These are phyloP conservation scores for Aphodius granarius DNA, from an alignment of 2,888 invertebrate species.

Conservation along the genomic window DNA sequence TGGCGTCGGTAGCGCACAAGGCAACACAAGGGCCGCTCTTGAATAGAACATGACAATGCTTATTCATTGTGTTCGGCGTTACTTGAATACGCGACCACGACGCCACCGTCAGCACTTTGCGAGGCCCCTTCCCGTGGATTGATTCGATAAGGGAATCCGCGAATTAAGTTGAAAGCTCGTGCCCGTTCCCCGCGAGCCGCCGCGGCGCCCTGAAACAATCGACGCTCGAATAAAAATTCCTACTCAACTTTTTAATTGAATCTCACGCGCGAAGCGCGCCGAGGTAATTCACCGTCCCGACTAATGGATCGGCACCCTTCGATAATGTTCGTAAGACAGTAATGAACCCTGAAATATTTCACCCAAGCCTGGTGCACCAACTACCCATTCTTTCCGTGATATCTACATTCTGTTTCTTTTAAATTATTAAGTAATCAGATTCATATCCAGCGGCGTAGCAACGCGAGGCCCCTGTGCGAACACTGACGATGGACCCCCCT, in stretches of 20 bases:
- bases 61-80: slow-evolving; percentile 21
- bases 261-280: not conserved
- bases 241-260: not conserved
- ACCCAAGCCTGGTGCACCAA: not conserved
- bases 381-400: not conserved
- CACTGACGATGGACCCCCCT: too few relatives aligned
- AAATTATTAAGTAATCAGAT: too few relatives aligned
- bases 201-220: slow-evolving; percentile 21
- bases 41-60: slow-evolving; percentile 23
- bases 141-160: slow-evolving; percentile 24
- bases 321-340: not conserved
- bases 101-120: slow-evolving; percentile 13
- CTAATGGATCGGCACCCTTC: not conserved
- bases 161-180: slow-evolving; percentile 21
- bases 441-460: too few relatives aligned
- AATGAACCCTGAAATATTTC: not conserved
- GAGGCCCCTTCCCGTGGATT: slow-evolving; percentile 11
- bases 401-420: too few relatives aligned
- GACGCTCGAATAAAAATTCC: slow-evolving; percentile 16
- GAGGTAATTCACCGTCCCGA: not conserved
- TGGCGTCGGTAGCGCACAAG: not conserved
- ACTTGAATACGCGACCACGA: slow-evolving; percentile 8
- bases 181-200: slow-evolving; percentile 6
- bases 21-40: slow-evolving; percentile 15
- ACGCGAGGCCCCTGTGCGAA: too few relatives aligned